Percentiles rank a stretch among this genome's conserved stretches.
These are phyloP conservation scores for Hanleya hanleyi DNA, from an alignment of 2,888 invertebrate species.

Conservation along the genomic window DNA sequence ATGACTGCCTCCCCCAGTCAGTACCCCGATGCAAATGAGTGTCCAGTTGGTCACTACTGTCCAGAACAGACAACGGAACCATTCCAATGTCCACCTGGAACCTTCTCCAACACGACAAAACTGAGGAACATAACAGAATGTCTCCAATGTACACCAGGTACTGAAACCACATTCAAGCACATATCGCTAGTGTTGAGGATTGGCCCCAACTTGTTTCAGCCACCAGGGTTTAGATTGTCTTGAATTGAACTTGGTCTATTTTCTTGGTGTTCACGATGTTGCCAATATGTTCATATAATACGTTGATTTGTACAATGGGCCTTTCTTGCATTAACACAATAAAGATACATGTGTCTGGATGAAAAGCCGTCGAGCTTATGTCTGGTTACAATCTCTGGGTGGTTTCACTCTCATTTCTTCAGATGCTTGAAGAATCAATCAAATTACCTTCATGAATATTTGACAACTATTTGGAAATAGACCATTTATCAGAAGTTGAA, in stretches of 20 bases:
- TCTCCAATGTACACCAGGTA: conserved; percentile 59
- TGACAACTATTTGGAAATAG: too few species aligned
- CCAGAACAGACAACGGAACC: conserved; percentile 63
- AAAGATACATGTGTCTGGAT: too few species aligned
- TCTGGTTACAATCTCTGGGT: too few species aligned
- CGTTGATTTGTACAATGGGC: too few species aligned
- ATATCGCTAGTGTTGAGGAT: background rate
- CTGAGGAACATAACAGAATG: conserved; percentile 63
- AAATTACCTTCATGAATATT: too few species aligned
- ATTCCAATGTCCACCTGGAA: conserved; percentile 57
- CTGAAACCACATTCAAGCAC: background rate
- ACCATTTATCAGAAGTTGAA: too few species aligned
- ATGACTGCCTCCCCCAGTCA: conserved; percentile 61
- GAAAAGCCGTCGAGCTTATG: too few species aligned
- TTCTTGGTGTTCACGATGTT: too few species aligned
- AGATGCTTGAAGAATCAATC: too few species aligned
- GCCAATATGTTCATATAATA: too few species aligned
- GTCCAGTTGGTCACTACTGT: conserved; percentile 69
- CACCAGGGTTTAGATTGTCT: background rate
- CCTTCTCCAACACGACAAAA: conserved; percentile 63
- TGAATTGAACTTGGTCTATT: background rate
- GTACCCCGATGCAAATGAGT: conserved; percentile 57
- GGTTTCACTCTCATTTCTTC: too few species aligned
- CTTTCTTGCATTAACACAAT: too few species aligned
- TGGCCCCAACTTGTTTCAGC: background rate